phyloP scores from a whole-genome alignment of 1,140 invertebrate genomes.

The Yoshiicerus persimilis region DNA sequence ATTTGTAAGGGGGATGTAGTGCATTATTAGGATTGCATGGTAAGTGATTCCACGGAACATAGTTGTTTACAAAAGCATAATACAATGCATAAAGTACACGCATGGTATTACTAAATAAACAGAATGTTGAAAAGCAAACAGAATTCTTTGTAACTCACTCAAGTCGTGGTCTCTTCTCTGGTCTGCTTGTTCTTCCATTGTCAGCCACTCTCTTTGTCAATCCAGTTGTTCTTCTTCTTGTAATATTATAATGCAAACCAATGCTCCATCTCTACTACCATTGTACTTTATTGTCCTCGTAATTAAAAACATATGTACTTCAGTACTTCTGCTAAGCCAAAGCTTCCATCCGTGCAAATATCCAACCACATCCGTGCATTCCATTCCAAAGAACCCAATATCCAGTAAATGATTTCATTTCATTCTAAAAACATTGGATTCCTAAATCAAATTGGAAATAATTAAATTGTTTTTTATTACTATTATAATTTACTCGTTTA shows the following conservation, averaged over 20 bases:
- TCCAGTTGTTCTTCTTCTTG: not conserved
- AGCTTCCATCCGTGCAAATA: too few relatives aligned
- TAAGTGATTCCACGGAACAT: not conserved
- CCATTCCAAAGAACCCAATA: too few relatives aligned
- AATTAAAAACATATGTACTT: not conserved
- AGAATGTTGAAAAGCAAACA: not conserved
- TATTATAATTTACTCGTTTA: too few relatives aligned
- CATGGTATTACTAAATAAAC: not conserved
- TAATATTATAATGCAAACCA: not conserved
- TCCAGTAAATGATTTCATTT: too few relatives aligned
- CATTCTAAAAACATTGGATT: too few relatives aligned
- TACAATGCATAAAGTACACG: not conserved
- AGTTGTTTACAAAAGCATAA: not conserved
- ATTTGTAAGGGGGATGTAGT: not conserved
- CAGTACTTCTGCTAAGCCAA: too few relatives aligned
- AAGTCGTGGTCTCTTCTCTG: not conserved
- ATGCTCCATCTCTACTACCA: not conserved
- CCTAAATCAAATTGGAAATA: too few relatives aligned
- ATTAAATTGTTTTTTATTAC: too few relatives aligned
- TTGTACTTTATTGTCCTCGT: not conserved
- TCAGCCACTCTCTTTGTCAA: not conserved
- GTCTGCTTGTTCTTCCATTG: not conserved
- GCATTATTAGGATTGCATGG: not conserved
- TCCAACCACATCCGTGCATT: too few relatives aligned
- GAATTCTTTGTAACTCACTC: not conserved